Base-by-base conservation (phyloP, 1,140 invertebrate species). In the Drosophila novamexicana region DNA sequence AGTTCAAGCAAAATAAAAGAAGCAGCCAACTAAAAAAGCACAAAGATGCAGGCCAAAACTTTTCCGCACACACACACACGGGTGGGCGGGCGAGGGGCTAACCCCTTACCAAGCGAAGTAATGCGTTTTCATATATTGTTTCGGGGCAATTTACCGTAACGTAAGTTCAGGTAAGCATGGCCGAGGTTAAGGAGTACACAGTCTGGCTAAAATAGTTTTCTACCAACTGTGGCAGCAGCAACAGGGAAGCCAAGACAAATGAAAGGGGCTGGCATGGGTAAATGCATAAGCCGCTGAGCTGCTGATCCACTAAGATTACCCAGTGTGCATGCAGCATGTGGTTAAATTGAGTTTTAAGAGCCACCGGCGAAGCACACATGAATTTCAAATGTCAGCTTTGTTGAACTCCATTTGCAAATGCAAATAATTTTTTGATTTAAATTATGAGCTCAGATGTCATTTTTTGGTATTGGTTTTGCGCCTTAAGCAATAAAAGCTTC, bases 1-100 rank as follows among this genome's bases (percentile, higher is more conserved):
- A 84, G 59, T 83, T 79, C 49, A 68, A 79, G 68, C 79, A 68
- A 75, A 81, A 78, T 82, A 78, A 81, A 78, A 70, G 72, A 69
- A 64, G 66, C 58, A 63, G 18, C 50, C 52, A 69, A 74, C 54
- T 54, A 40, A 78, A 72, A 61, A 49, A 36, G 42, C 50, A 82
- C 61, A 65, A 61, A 69, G 32, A 70, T 71, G 75, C 67, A 62
- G 52, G 49, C 73, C 67, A 63, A 76, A 83, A 83, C 80, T 83
- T 83, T 72, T 40, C 14, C 49, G 57, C 40, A 42, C 39, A 52
- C 58, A 42, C 39, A 56, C 42, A 65, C 22, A 56, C 10, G 44
- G 29, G 12, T 1, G 7, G 29, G 22, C 16, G 12, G 18, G 0
- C 34, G 6, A 14, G 0, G 9, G 6, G 9, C 7, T 56, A 18